Base-by-base conservation (phyloP, 1,140 invertebrate genomes). In the Drosophila takahashii region DNA sequence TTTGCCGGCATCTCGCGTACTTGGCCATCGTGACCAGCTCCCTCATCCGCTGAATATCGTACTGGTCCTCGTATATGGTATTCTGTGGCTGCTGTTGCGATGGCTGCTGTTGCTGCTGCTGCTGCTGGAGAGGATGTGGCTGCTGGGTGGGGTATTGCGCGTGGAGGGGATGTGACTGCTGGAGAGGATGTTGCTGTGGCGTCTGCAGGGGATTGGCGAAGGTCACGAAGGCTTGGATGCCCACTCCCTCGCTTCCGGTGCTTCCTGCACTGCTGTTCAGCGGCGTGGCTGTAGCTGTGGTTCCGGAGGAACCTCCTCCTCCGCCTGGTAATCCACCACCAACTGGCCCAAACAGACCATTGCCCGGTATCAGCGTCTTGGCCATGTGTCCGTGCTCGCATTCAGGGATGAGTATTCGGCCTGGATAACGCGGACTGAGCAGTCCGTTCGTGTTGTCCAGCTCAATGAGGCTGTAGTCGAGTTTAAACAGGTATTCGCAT, bases 371-470 rank as follows among this genome's bases (percentile, higher is more conserved):
- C 6, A 81, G 42, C 0, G 80, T 91, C n/a, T 86, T 90, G 39
- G 90, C 62, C 86, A 91, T 93, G 59, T 92, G 90, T 4, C 87
- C 81, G 26, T 89, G 76, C 57, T 96, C 95, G 89, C 94, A 93
- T 85, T 96, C 95, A 13, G 96, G 93, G 75, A 97, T 94, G 45
- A 96, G 93, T 56, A 97, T 93, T 57, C 95, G 94, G 76, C 94
- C 94, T 37, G 96, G 96, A 92, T 97, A 97, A 65, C 96, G 94
- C 44, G 94, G 93, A 92, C 96, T 95, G n/a, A 97, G 92, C 79
- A 95, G 94, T n/a, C 96, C 96, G 69, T 92, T 93, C 27, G 92
- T 92, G 81, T 97, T 97, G 45, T 94, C 94, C 66, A 97, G 93
- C 73, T 94, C 93, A 47, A 94, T 93, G 76, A 94, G 91, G 62